Evolutionary conservation across 2,113 vertebrate species (phyloP), one percentile per base, ranked within the genome.

Genomic region (Ochotona princeps): DNA sequence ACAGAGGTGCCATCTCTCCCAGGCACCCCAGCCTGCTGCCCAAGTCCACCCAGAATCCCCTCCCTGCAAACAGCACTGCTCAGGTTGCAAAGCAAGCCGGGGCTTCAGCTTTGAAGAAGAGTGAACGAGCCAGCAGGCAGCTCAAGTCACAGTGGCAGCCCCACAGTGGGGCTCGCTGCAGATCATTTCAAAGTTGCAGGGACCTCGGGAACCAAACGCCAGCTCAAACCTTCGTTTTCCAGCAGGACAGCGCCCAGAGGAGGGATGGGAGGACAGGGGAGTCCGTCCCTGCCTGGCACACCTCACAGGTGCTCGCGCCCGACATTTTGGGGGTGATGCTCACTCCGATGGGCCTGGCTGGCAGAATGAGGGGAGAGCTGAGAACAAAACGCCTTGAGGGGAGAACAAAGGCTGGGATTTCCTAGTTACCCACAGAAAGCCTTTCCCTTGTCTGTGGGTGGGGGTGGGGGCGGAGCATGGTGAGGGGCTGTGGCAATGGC

Each of bases 61-160:
- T 61, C 20, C 65, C 74, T 78, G n/a, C 35, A 91, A 92, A 75
- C 18, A 25, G 44, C 69, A 85, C 66, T 44, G 76, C 14, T 78
- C 30, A 92, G 47, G 78, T 70, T 73, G 73, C 73, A 88, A 82
- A 94, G 72, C 73, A 88, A 88, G 69, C 78, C 78, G 28, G 85
- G 17, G 17, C 54, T 57, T 87, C n/a, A n/a, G n/a, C n/a, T n/a
- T n/a, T n/a, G n/a, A 69, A n/a, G 32, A 87, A 57, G n/a, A 15
- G 12, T 15, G 89, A 69, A 69, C 35, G 13, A 15, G 73, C 26
- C 32, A 12, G 10, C 26, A 69, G 35, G 63, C 57, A 30, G 8
- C 21, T 26, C 69, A 17, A n/a, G 66, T 44, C 38, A 70, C 0
- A 89, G 72, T 87, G 23, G 44, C 51, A 44, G 44, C 60, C 85